phyloP scores from a whole-genome alignment of 2,888 invertebrate genomes.

The Drosophila stalkeri region DNA sequence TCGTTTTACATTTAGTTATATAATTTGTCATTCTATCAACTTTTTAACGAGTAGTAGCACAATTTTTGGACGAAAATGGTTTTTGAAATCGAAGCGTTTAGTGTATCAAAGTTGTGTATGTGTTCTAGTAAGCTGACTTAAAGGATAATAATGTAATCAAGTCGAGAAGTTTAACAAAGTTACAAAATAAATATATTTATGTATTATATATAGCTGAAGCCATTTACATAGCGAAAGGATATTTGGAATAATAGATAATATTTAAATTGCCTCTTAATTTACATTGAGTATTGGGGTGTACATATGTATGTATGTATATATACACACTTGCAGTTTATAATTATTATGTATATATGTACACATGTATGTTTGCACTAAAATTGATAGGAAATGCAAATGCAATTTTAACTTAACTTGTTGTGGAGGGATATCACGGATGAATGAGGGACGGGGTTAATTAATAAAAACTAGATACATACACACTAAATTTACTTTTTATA shows the following conservation, averaged over 20 bases:
- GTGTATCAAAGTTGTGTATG: slow-evolving; percentile 3
- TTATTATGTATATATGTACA: background rate
- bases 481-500: too few relatives aligned
- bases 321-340: background rate
- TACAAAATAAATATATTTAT: slow-evolving; percentile 12
- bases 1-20: background rate
- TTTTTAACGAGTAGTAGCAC: slow-evolving; percentile 75
- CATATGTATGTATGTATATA: too few relatives aligned
- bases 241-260: background rate
- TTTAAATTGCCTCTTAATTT: slow-evolving; percentile 9
- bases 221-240: slow-evolving; percentile 17
- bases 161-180: slow-evolving; percentile 2
- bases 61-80: slow-evolving; percentile 78
- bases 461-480: too few relatives aligned
- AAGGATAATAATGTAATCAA: slow-evolving; percentile 12
- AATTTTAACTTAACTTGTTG: too few relatives aligned
- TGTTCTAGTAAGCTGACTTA: background rate
- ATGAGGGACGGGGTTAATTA: too few relatives aligned
- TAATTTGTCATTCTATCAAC: slow-evolving; percentile 61
- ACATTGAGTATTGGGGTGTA: slow-evolving; percentile 7
- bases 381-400: too few relatives aligned
- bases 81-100: slow-evolving; percentile 75
- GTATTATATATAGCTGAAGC: slow-evolving; percentile 3
- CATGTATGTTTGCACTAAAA: too few relatives aligned
- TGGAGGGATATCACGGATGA: too few relatives aligned